Evolutionary conservation across 2,888 invertebrate genomes (phyloP), one percentile per base, ranked within the genome.

Genomic region (Agrochola lota): DNA sequence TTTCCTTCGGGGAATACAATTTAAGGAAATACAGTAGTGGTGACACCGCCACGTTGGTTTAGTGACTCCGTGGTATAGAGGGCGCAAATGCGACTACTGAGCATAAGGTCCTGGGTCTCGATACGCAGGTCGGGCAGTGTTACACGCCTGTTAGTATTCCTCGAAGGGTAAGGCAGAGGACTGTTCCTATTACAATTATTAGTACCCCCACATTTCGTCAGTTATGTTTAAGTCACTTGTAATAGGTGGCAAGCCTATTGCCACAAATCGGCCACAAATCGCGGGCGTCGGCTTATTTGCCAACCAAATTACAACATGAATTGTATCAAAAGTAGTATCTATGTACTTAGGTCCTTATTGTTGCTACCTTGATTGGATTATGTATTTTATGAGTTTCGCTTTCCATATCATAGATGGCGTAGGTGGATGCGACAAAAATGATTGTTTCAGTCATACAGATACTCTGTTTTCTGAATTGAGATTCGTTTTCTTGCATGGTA

Each of bases 361-460:
- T 73, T 68, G 17, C 43, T 57, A 71, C 8, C 49, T 67, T 71
- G 40, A 30, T 11, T 52, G 30, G 57, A 46, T 30, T 23, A 17
- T 17, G 20, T 35, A 7, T 7, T 40, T 49, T 9, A 4, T 15
- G 15, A 30, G 52, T 52, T 52, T n/a, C 12, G 12, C 17, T 62
- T 72, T 52, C 12, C 40, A 1, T 26, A 17, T n/a, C 52, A 73
- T 30, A 52, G 73, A 73, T 72, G 73, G 73, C 52, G 60, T 5
- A 4, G 15, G 20, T 46, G 30, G 7, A 23, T 2, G 23, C 5
- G 17, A 26, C 1, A 6, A 49, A 60, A 46, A 46, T 15, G 30
- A 46, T 23, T 59, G 35, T 35, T 35, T 35, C 35, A 35, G 35
- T 35, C 35, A 35, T 35, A 35, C 5, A 35, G 35, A 35, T 35